Evolutionary conservation across 2,888 invertebrate species (phyloP), one percentile per base, ranked within the genome.

Genomic region (Cataglyphis rosenhaueri): DNA sequence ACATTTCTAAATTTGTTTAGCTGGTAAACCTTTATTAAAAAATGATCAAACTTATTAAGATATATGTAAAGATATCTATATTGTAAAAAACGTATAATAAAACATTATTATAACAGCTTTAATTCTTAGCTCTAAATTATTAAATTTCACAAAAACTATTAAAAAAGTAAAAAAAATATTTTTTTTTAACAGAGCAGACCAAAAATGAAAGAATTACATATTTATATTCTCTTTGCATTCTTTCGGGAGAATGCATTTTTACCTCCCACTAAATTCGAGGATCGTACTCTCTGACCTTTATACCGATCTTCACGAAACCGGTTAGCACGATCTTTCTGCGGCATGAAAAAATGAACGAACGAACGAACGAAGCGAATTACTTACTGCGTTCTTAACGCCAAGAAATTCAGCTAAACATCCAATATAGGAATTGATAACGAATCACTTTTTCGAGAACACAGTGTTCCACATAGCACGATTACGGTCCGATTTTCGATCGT

Each of bases 351-450:
- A 59, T 59, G 15, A 12, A 35, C 18, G 64, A 35, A 64, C 12
- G 62, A 64, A 64, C 10, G 1, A 38, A 81, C 38, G 25, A 25
- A 25, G 6, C 8, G 18, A 57, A n/a, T 57, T 85, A 91, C 90
- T 91, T 85, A 91, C 91, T 87, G 84, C 71, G 76, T 85, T 78
- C 66, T 85, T 81, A 78, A 75, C 55, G 55, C 52, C 15, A 41
- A 32, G 59, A 62, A 57, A 32, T 64, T 86, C 85, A 81, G 78
- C 66, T 29, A 81, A 89, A 89, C 88, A 90, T 90, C 91, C 89
- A 84, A 81, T 10, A 64, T 48, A 35, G 52, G 25, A 75, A 82
- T 71, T 70, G 57, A 73, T 38, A 57, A 74, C 76, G 59, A 32
- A 29, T 85, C 88, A 89, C 89, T 85, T 32, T 84, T 64, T 5